Percentiles rank a stretch among this genome's conserved stretches.
Evolutionary conservation across 2,113 vertebrate species (phyloP).

Genomic region (Syrrhaptes paradoxus): DNA sequence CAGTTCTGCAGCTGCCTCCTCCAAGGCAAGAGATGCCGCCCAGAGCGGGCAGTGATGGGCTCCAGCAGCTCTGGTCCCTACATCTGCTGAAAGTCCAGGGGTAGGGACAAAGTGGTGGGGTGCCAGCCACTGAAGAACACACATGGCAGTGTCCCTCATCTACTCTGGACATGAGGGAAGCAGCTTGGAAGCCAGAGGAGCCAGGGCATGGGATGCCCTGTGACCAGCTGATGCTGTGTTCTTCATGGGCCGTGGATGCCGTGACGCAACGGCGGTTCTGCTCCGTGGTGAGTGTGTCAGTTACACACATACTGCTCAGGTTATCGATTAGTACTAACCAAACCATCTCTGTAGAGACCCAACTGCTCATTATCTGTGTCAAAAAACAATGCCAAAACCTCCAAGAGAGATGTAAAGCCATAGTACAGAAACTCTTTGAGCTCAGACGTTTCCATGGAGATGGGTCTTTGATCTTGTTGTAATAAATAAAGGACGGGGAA

Average conservation of each 20-base stretch:
- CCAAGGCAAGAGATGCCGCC: accelerated
- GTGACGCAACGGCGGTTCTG: accelerated
- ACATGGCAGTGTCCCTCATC: accelerated
- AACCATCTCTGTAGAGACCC: background rate
- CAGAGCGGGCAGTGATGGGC: accelerated
- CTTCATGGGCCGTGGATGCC: background rate
- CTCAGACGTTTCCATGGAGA: conserved; percentile 76
- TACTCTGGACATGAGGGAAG: background rate
- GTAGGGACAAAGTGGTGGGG: background rate
- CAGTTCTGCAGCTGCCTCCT: background rate
- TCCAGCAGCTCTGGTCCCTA: background rate
- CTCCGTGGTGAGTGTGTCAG: accelerated
- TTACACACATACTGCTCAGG: background rate
- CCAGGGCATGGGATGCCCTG: background rate
- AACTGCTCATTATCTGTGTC: background rate
- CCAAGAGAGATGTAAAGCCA: background rate
- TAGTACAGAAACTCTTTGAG: conserved; percentile 48
- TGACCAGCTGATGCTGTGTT: background rate
- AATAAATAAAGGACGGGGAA: conserved; percentile 40
- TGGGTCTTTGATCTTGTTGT: conserved; percentile 56
- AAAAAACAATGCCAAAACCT: background rate
- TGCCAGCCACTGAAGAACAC: background rate
- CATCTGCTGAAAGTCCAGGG: background rate
- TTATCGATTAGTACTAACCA: background rate
- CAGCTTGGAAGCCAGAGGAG: background rate